Evolutionary conservation across 1,140 invertebrate species (phyloP).

Genomic region (Hycleus phaleratus): DNA sequence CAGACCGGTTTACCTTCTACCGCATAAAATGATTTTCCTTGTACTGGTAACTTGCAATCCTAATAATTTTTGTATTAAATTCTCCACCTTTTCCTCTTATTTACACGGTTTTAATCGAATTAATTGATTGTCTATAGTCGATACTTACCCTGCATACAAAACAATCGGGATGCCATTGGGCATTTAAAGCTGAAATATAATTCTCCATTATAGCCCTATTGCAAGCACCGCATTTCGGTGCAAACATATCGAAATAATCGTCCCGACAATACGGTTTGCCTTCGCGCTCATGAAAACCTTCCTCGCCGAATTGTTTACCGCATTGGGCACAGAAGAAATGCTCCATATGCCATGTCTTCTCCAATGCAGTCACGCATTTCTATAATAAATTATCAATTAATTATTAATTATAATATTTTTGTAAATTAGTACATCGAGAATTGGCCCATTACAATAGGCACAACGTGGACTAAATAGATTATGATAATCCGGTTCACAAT

Average conservation of each 20-base stretch:
- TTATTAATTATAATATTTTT: constrained; percentile 9
- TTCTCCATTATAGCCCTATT: constrained; percentile 96
- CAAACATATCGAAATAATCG: constrained; percentile 98
- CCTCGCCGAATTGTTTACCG: constrained; percentile 93
- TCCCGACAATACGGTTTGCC: constrained; percentile 90
- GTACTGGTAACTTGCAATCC: constrained; percentile 88
- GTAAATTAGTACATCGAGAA: constrained; percentile 76
- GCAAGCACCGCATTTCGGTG: constrained; percentile 97
- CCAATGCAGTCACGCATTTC: constrained; percentile 98
- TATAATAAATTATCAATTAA: constrained; percentile 44
- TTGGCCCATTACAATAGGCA: constrained; percentile 96
- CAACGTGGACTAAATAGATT: constrained; percentile 96
- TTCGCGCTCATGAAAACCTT: constrained; percentile 91
- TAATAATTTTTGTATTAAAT: constrained; percentile 40
- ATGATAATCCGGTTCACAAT: constrained; percentile 98
- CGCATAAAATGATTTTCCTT: constrained; percentile 91
- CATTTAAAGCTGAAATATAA: constrained; percentile 95
- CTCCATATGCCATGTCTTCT: constrained; percentile 98
- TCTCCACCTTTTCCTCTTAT: background rate
- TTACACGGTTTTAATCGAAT: background rate
- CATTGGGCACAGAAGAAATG: constrained; percentile 99
- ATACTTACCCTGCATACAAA: constrained; percentile 96
- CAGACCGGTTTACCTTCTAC: constrained; percentile 89
- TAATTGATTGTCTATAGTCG: background rate
- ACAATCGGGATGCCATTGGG: constrained; percentile 98